phyloP scores from a whole-genome alignment of 1,140 invertebrate species.

The Apis cerana region DNA sequence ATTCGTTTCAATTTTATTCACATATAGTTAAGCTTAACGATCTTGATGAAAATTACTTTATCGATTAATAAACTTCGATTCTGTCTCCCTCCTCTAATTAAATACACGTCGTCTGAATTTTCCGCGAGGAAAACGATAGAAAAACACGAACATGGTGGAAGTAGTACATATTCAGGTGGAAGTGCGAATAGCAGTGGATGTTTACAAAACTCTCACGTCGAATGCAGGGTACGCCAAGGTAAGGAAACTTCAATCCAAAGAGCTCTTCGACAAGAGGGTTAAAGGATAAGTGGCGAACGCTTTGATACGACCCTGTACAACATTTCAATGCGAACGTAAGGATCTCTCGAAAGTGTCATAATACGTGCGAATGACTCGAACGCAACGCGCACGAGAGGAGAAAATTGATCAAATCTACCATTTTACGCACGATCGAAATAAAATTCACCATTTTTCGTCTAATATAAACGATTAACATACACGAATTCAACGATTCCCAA shows the following conservation, averaged over 20 bases:
- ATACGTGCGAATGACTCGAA: conserved; percentile 6
- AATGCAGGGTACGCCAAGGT: conserved; percentile 39
- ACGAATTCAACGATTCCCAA: too few species aligned
- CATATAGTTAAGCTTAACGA: too few species aligned
- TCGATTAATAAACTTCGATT: background rate
- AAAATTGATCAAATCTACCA: too few species aligned
- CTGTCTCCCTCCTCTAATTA: background rate
- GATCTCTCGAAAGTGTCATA: background rate
- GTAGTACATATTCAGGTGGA: background rate
- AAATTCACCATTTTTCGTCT: too few species aligned
- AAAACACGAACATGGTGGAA: too few species aligned
- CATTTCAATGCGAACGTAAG: conserved; percentile 38
- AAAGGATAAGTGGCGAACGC: conserved; percentile 51
- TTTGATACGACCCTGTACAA: conserved; percentile 44
- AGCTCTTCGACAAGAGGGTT: conserved; percentile 57
- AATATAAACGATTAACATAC: too few species aligned
- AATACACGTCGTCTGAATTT: background rate
- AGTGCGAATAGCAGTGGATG: background rate
- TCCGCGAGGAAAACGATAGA: too few species aligned
- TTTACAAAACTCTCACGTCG: conserved; percentile 34
- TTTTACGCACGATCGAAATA: background rate
- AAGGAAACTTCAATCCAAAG: conserved; percentile 55
- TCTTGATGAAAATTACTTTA: background rate
- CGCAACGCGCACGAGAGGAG: background rate
- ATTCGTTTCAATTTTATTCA: too few species aligned